Base-by-base conservation (phyloP, 2,888 invertebrate genomes). In the Clunio marinus region DNA sequence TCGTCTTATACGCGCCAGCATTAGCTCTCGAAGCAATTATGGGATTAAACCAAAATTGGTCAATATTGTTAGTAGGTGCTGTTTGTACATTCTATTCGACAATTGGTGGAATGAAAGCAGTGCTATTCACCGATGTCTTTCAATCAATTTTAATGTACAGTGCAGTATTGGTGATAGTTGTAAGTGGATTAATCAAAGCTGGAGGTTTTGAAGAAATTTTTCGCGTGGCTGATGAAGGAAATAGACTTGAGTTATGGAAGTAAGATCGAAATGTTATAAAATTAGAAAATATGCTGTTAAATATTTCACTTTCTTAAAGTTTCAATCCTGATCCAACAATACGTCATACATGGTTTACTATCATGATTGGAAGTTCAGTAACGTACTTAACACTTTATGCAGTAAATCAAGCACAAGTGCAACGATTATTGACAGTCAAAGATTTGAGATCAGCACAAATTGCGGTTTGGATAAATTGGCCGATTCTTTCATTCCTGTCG, bases 1-100 rank as follows among this genome's bases (percentile, higher is more conserved):
- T 97, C 72, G 96, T 95, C 17, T 79, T 97, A 7, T 97, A 93
- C 77, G 96, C 96, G 0, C 96, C 97, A 1, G 90, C 96, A 0
- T 81, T 97, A 71, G 95, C 96, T 0, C 77, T 97, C 20, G 90
- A 91, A 77, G 86, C 95, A 1, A 88, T 93, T 28, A 92, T 92
- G 1, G 91, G 91, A n/a, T 79, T 92, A 5, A 84, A 85, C 70
- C 84, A 87, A 78, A 76, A 85, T 27, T 81, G 85, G 71, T 91
- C 92, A 1, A 89, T 93, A 1, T 22, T 69, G 17, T 45, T 63
- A 13, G 22, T 69, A 35, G 57, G 88, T 1, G 74, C 89, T 57
- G 91, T 87, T 2, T 93, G 93, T 75, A 91, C 92, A 0, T 89
- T 93, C 76, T 93, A 93, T 74, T 91, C 93, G 0, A 88, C 90